Percentiles rank a stretch among this genome's conserved stretches.
Conservation (phyloP, 2,888 invertebrate genomes). For the Oxyteleia sp. region DNA sequence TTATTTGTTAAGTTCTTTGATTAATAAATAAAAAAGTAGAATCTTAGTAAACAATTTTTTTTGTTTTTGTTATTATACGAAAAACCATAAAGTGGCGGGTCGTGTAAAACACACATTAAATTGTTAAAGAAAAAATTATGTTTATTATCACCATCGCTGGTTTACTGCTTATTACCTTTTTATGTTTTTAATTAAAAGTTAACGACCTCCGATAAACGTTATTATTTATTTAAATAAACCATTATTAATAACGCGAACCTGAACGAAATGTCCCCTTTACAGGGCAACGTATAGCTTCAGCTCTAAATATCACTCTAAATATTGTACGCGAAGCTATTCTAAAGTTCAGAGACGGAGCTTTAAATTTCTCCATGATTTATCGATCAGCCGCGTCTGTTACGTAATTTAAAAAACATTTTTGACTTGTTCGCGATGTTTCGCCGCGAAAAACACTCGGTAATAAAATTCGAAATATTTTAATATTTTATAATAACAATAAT, state of each 20-base stretch:
- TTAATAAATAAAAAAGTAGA: too few species aligned
- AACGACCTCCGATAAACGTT: neutral
- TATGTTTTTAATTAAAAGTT: neutral
- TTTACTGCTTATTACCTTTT: neutral
- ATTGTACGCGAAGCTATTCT: conserved; percentile 10
- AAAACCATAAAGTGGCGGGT: neutral
- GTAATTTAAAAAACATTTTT: too few species aligned
- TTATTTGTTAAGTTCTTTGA: too few species aligned
- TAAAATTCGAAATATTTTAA: too few species aligned
- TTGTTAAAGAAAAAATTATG: neutral
- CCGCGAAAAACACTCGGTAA: too few species aligned
- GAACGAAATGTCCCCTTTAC: neutral
- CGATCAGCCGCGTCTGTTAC: too few species aligned
- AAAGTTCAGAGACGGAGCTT: conserved; percentile 11
- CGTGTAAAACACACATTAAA: neutral
- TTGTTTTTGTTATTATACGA: too few species aligned
- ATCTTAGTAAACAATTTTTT: too few species aligned
- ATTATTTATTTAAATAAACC: neutral
- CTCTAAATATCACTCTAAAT: conserved; percentile 7
- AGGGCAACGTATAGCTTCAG: too few species aligned
- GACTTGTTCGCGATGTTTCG: too few species aligned
- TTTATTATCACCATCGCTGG: neutral
- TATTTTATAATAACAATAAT: too few species aligned
- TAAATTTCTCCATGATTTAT: conserved; percentile 22
- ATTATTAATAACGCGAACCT: neutral